phyloP scores from a whole-genome alignment of 2,888 invertebrate genomes.

The Pristionchus arcanus region DNA sequence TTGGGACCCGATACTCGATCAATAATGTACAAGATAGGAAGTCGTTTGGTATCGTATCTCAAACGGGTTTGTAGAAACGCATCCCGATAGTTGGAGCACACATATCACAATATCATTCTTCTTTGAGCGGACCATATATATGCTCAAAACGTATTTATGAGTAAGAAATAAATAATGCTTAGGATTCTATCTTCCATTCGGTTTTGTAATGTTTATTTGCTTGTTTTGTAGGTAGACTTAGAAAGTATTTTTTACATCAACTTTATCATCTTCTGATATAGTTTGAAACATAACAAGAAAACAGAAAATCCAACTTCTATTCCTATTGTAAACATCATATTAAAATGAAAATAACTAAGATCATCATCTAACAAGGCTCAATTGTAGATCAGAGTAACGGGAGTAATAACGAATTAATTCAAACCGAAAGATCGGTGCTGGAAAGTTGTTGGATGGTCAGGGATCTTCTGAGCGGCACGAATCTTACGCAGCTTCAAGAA shows the following conservation, averaged over 20 bases:
- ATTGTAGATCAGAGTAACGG: conserved; percentile 41
- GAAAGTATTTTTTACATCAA: conserved; percentile 5
- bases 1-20: conserved; percentile 65
- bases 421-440: conserved; percentile 29
- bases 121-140: background rate
- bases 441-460: background rate
- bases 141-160: conserved; percentile 34
- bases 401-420: conserved; percentile 37
- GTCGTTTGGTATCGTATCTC: conserved; percentile 33
- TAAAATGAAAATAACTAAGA: background rate
- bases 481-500: no score
- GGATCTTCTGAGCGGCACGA: no score
- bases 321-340: conserved; percentile 25
- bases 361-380: conserved; percentile 54
- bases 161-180: conserved; percentile 16
- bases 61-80: conserved; percentile 33
- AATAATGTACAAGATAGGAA: conserved; percentile 5
- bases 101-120: conserved; percentile 1
- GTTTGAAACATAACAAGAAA: conserved; percentile 50
- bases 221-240: conserved; percentile 31
- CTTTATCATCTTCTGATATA: background rate
- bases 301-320: conserved; percentile 41
- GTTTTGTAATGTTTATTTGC: background rate
- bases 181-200: conserved; percentile 29
- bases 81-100: conserved; percentile 33